Evolutionary conservation across 2,888 invertebrate species (phyloP).

Genomic region (Hybos culiciformis): DNA sequence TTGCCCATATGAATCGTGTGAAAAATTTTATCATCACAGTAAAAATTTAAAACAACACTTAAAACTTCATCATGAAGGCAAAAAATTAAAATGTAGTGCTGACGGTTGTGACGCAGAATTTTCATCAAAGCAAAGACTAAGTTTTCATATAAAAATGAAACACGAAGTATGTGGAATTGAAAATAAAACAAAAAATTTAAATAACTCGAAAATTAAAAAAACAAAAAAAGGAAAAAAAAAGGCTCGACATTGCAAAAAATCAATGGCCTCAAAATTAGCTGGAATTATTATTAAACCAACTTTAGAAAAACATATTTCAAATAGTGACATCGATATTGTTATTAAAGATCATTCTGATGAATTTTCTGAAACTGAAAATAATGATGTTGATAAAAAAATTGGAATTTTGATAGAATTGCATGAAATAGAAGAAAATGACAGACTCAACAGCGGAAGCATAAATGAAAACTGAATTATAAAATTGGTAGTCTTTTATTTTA

Average conservation of each 20-base stretch:
- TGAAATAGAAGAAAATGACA: no score
- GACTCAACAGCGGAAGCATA: no score
- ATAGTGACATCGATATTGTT: conserved; percentile 17
- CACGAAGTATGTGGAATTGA: conserved; percentile 6
- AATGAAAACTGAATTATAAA: no score
- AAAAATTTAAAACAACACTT: conserved; percentile 44
- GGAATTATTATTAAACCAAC: conserved; percentile 17
- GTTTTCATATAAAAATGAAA: conserved; percentile 5
- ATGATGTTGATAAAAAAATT: neutral
- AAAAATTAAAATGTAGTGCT: conserved; percentile 37
- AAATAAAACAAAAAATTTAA: conserved; percentile 1
- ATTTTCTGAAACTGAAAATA: neutral
- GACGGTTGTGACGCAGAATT: conserved; percentile 18
- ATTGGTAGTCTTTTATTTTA: no score
- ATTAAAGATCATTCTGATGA: conserved; percentile 4
- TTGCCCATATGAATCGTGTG: conserved; percentile 32
- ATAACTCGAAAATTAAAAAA: no score
- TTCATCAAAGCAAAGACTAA: neutral
- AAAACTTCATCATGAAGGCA: conserved; percentile 37
- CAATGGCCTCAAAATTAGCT: conserved; percentile 11
- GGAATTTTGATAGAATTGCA: no score
- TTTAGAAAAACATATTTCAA: conserved; percentile 21
- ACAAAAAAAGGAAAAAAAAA: conserved; percentile 14
- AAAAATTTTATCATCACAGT: conserved; percentile 38
- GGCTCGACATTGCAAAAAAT: conserved; percentile 25